A percentile compares a stretch with the other conserved stretches of the same genome.
phyloP scores from a whole-genome alignment of 2,888 invertebrate genomes.

The Limenitis arthemis region DNA sequence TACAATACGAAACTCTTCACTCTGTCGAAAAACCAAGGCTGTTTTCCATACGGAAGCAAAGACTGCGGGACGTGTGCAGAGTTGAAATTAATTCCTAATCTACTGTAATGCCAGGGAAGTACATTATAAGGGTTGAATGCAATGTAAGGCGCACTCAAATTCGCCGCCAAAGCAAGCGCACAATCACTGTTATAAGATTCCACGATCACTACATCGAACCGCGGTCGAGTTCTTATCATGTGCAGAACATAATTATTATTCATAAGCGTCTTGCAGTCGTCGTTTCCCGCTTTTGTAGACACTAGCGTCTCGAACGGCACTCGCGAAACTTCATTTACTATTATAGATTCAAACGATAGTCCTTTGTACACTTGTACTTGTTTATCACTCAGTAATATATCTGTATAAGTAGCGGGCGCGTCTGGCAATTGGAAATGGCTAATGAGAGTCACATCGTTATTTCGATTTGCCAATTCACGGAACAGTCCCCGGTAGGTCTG shows the following conservation, averaged over 20 bases:
- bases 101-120: constrained; percentile 68
- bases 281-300: constrained; percentile 62
- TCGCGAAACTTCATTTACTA: constrained; percentile 59
- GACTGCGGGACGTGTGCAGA: constrained; percentile 64
- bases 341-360: constrained; percentile 62
- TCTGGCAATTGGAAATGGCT: constrained; percentile 62
- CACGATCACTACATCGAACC: constrained; percentile 79
- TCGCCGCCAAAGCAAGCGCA: constrained; percentile 76
- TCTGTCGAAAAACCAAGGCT: constrained; percentile 62
- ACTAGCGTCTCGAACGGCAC: constrained; percentile 63
- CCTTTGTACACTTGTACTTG: constrained; percentile 55
- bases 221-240: constrained; percentile 60
- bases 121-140: constrained; percentile 69
- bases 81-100: constrained; percentile 66
- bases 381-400: constrained; percentile 62
- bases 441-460: constrained; percentile 70
- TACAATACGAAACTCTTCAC: constrained; percentile 55
- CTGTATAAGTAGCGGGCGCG: constrained; percentile 66
- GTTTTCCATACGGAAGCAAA: constrained; percentile 53
- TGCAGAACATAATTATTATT: constrained; percentile 66
- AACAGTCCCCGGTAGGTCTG: constrained; percentile 63
- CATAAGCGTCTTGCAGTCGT: constrained; percentile 64
- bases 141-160: constrained; percentile 76
- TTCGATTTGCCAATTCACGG: constrained; percentile 60
- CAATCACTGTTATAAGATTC: constrained; percentile 85